Evolutionary conservation across 2,797 vertebrate genomes (phyloP).

Genomic region (Typhlichthys subterraneus): DNA sequence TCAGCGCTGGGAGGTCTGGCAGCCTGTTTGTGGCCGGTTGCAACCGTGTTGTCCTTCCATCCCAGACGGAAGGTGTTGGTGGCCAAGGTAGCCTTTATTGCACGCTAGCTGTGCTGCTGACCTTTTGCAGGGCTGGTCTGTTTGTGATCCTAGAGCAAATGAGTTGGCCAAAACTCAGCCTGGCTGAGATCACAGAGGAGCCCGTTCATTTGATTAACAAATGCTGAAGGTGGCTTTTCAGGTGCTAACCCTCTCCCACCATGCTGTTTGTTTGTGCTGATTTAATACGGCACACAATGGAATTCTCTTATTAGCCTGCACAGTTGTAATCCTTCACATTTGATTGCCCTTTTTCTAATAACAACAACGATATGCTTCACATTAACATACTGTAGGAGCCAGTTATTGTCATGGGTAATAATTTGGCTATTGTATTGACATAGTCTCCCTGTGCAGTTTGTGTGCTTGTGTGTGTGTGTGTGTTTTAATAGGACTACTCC

Average conservation of each 20-base stretch:
- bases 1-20: slow-evolving; percentile 11
- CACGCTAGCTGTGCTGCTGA: slow-evolving; percentile 41
- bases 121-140: slow-evolving; percentile 63
- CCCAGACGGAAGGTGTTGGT: slow-evolving; percentile 38
- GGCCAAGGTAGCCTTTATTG: slow-evolving; percentile 32
- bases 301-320: not conserved
- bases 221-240: slow-evolving; percentile 20
- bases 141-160: slow-evolving; percentile 20
- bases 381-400: no score
- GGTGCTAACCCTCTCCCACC: not conserved
- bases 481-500: no score
- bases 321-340: no score
- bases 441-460: no score
- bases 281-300: not conserved
- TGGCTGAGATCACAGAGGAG: slow-evolving; percentile 3
- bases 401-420: no score
- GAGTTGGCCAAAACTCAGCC: slow-evolving; percentile 28
- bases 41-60: slow-evolving; percentile 45
- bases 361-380: no score
- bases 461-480: no score
- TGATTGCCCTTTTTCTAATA: no score
- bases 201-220: slow-evolving; percentile 54
- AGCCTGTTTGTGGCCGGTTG: slow-evolving; percentile 40
- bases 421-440: no score
- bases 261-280: not conserved